Percentiles rank a stretch among this genome's conserved stretches.
Evolutionary conservation across 2,888 invertebrate genomes (phyloP).

Genomic region (Griposia aprilina): DNA sequence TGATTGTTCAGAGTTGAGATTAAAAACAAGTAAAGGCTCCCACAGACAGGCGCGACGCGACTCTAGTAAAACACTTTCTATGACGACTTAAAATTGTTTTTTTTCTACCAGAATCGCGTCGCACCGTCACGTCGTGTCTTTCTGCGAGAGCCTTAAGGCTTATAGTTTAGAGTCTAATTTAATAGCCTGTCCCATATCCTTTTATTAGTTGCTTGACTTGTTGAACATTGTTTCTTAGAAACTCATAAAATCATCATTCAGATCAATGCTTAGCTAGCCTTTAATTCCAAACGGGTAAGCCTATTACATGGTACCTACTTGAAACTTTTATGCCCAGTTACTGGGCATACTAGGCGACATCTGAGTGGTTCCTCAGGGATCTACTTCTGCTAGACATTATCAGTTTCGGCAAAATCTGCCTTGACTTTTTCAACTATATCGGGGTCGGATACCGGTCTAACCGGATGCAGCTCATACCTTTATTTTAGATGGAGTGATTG

Average conservation of each 20-base stretch:
- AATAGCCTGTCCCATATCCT: background rate
- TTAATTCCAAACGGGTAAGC: background rate
- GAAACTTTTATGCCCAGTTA: too few relatives aligned
- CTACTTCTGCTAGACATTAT: too few relatives aligned
- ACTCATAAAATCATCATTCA: conserved; percentile 8
- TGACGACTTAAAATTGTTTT: background rate
- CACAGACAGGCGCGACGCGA: background rate
- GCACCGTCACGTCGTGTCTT: background rate
- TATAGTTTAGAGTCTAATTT: background rate
- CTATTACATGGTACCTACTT: background rate
- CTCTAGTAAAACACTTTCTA: background rate
- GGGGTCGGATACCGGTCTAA: too few relatives aligned
- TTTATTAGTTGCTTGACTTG: background rate
- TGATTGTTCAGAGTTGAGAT: background rate
- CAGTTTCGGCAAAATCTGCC: too few relatives aligned
- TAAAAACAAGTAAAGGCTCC: background rate
- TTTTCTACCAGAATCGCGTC: background rate
- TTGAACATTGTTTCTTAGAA: background rate
- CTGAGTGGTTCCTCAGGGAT: too few relatives aligned
- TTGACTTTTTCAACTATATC: too few relatives aligned
- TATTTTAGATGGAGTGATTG: too few relatives aligned
- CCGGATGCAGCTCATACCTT: too few relatives aligned
- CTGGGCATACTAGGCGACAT: too few relatives aligned
- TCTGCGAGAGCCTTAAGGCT: too few relatives aligned
- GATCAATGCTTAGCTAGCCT: background rate